These are phyloP conservation scores for Austrolebias charrua DNA, from an alignment of 2,797 vertebrate genomes.

Conservation along the genomic window DNA sequence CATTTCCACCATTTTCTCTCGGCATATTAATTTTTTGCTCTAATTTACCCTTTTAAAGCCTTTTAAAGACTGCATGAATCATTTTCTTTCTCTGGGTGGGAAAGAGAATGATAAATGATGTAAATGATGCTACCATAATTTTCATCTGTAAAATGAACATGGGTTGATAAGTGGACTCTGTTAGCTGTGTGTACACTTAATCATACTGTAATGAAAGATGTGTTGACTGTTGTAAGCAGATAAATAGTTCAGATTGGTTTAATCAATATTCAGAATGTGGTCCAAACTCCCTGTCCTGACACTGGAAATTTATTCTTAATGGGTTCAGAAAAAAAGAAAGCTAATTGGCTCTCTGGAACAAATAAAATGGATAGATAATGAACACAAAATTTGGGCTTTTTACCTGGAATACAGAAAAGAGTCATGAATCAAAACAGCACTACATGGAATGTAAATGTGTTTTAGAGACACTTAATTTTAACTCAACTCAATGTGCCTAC, in stretches of 20 bases:
- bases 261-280: conserved; percentile 57
- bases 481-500: not conserved
- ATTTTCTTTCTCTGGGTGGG: conserved; percentile 6
- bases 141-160: conserved; percentile 30
- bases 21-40: no score
- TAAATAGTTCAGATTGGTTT: conserved; percentile 54
- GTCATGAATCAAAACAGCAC: conserved; percentile 4
- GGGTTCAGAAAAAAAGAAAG: conserved; percentile 51
- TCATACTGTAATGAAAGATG: conserved; percentile 34
- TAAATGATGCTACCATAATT: conserved; percentile 5
- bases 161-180: conserved; percentile 33
- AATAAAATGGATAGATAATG: conserved; percentile 18
- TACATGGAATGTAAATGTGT: not conserved
- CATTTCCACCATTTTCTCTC: no score
- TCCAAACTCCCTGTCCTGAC: conserved; percentile 23
- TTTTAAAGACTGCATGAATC: not conserved
- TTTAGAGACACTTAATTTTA: not conserved
- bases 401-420: conserved; percentile 13
- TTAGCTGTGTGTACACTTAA: conserved; percentile 44
- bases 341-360: conserved; percentile 37
- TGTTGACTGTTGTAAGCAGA: conserved; percentile 47
- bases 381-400: conserved; percentile 11
- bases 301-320: conserved; percentile 50
- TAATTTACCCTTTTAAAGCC: not conserved
- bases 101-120: conserved; percentile 11